Conservation (phyloP, 1,140 invertebrate genomes). For the Palaemon carinicauda region DNA sequence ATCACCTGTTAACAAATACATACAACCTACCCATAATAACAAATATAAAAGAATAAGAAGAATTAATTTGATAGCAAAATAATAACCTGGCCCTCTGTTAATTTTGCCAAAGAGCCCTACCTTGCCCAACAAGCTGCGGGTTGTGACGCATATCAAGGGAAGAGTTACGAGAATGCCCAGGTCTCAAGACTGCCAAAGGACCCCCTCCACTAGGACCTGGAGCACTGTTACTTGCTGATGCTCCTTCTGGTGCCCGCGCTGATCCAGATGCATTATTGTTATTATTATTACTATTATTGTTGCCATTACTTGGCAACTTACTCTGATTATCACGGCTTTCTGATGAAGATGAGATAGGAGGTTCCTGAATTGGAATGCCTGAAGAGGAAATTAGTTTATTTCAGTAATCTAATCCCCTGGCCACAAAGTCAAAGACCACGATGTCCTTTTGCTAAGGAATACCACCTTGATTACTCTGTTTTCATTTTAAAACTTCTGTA, state of each 20-base stretch:
- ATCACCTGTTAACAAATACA: no score
- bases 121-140: slow-evolving; percentile 45
- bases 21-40: not conserved
- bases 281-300: slow-evolving; percentile 3
- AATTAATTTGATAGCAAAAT: not conserved
- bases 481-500: no score
- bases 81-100: no score
- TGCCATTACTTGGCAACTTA: not conserved
- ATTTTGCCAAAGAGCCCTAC: not conserved
- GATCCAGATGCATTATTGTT: not conserved
- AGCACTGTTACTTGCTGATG: not conserved
- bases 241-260: not conserved
- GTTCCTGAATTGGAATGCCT: slow-evolving; percentile 65
- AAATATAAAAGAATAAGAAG: not conserved
- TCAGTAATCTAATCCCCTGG: not conserved
- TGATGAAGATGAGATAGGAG: slow-evolving; percentile 25
- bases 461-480: no score
- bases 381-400: slow-evolving; percentile 17
- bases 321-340: not conserved
- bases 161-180: slow-evolving; percentile 55
- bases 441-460: not conserved
- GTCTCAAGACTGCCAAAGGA: slow-evolving; percentile 24
- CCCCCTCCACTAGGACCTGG: slow-evolving; percentile 18
- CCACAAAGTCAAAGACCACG: not conserved
- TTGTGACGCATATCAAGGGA: slow-evolving; percentile 52